A percentile compares a stretch with the other conserved stretches of the same genome.
These are phyloP conservation scores for Notechis scutatus DNA, from an alignment of 2,113 vertebrate species.

Conservation along the genomic window DNA sequence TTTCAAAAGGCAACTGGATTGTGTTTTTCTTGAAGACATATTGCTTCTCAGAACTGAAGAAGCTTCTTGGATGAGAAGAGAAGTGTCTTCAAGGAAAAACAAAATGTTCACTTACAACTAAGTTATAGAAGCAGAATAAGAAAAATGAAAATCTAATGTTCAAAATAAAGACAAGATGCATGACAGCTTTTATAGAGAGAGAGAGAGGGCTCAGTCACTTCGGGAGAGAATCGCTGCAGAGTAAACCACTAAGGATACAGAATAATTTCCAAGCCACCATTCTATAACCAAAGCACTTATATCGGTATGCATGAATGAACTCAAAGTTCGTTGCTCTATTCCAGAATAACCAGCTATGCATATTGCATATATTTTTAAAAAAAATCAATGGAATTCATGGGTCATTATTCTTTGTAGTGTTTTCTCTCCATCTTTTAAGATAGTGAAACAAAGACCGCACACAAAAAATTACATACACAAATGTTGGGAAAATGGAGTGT, in stretches of 20 bases:
- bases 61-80: too few species aligned
- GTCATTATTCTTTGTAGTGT: slow-evolving; percentile 61
- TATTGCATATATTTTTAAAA: background rate
- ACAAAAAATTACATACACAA: slow-evolving; percentile 60
- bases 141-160: background rate
- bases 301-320: background rate
- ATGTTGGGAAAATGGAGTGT: slow-evolving; percentile 67
- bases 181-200: background rate
- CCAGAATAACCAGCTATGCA: slow-evolving; percentile 33
- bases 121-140: background rate
- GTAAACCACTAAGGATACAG: background rate
- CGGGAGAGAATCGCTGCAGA: background rate
- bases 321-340: slow-evolving; percentile 13
- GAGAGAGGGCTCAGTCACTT: background rate
- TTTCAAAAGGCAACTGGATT: too few species aligned
- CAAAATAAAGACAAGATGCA: background rate
- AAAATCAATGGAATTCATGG: slow-evolving; percentile 50
- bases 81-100: too few species aligned
- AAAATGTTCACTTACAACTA: background rate
- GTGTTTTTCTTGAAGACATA: too few species aligned
- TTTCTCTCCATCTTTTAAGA: slow-evolving; percentile 51
- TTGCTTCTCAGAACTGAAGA: too few species aligned
- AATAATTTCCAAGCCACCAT: background rate
- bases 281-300: background rate
- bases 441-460: slow-evolving; percentile 51